Evolutionary conservation across 2,888 invertebrate genomes (phyloP), one percentile per base, ranked within the genome.

Genomic region (Steinernema hermaphroditum): DNA sequence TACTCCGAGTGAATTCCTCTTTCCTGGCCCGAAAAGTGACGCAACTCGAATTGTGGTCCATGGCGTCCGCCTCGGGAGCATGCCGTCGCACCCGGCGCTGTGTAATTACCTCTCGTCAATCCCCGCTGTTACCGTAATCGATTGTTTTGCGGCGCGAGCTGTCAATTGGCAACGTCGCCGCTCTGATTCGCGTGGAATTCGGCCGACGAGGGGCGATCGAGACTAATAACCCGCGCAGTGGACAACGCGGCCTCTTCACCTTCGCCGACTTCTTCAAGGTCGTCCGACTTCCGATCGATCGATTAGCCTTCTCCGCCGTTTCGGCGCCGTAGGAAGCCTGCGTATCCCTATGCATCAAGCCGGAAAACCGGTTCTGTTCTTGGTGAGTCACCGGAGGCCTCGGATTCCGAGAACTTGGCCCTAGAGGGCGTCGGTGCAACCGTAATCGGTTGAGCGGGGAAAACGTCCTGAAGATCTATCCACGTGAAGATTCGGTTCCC

Each of bases 211-310:
- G 46, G n/a, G 62, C 62, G 27, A 62, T 62, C 62, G 29, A 46
- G 46, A 62, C 34, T 62, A 62, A 62, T 32, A 62, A 62, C 62
- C 62, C 62, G 62, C 32, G 62, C 62, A n/a, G 22, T 22, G 54
- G 54, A 16, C 54, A 41, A 41, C 43, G 54, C 54, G 37, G 19
- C 62, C 34, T 34, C 62, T 62, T 34, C 24, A 62, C 62, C 50
- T 50, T 50, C 32, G 29, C 29, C 24, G 62, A n/a, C n/a, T n/a
- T 62, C 62, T 62, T 29, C 62, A 62, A 62, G 62, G 62, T 62
- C 62, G 62, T 62, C 62, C 12, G 27, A 62, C 16, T 62, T 62
- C 62, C 62, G 62, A 62, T 62, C 62, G 32, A 62, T 62, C 34
- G 32, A 29, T 34, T 29, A 8, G 62, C 27, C 32, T 24, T 62